Base-by-base conservation (phyloP, 2,797 vertebrate genomes). In the Heteromormyrus szaboi region DNA sequence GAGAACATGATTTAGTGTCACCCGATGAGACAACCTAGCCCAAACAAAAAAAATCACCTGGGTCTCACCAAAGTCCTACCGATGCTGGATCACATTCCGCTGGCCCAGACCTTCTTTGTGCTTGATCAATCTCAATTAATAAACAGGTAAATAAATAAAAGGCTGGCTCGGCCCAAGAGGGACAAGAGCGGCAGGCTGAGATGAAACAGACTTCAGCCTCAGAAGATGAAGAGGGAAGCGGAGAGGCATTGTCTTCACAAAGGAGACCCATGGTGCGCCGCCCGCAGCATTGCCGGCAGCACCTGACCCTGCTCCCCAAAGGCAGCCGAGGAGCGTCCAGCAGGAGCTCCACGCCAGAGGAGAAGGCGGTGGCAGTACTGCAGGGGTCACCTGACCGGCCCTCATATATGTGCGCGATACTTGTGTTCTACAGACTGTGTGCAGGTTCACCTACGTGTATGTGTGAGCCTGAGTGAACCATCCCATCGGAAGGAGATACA, bases 251-350 rank as follows among this genome's bases (percentile, higher is more conserved):
- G 81, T 76, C 89, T 93, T 91, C 93, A 76, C 4, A 92, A 93
- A 91, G 89, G 90, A 89, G 87, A 85, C 51, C 90, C 93, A 92
- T 92, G 33, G 88, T 89, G 92, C 91, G 90, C 90, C 87, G 94
- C 94, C 94, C 90, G 19, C 84, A 94, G 94, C 93, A 92, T 87
- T 46, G 94, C 95, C 95, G 91, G 92, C 91, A 94, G 94, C 95
- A 90, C 89, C 92, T 87, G 68, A 50, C n/a, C 72, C 81, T n/a
- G 90, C 85, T 89, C 92, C 91, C 91, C 86, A 88, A 79, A 65
- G 41, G 79, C 51, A 29, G 37, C 25, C 22, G 59, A n/a, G 12
- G 22, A 22, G 44, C 12, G 2, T 22, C 4, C 29, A n/a, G 29
- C 33, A 37, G 7, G 50, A 86, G 50, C 50, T 86, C 29, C 50